Conservation (phyloP, 2,113 vertebrate species). For the Thamnaconus septentrionalis region DNA sequence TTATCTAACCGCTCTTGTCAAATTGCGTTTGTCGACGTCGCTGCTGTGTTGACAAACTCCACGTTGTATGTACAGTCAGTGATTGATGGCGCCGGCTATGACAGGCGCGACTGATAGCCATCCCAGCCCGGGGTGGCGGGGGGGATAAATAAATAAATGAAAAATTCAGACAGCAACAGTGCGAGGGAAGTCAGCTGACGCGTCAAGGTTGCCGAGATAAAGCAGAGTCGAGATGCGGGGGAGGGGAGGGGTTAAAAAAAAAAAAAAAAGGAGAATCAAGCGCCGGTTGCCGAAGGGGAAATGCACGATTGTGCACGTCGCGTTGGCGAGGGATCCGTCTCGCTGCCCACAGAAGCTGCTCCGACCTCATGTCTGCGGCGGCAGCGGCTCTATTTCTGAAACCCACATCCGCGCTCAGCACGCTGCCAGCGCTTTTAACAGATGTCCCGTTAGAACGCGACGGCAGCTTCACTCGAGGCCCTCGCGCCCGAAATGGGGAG, state of each 20-base stretch:
- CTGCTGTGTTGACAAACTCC: constrained; percentile 44
- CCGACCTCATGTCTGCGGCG: neutral
- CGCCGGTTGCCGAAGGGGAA: neutral
- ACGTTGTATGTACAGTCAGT: constrained; percentile 35
- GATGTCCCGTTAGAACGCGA: constrained; percentile 50
- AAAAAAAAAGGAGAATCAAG: neutral
- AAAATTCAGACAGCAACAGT: too few species aligned
- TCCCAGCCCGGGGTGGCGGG: constrained; percentile 20
- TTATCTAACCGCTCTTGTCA: constrained; percentile 26
- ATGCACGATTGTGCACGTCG: neutral
- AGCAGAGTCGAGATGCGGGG: neutral
- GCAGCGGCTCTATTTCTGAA: constrained; percentile 15
- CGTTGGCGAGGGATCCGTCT: constrained; percentile 12
- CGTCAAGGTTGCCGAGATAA: neutral
- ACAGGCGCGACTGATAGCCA: constrained; percentile 23
- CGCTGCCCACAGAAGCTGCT: constrained; percentile 11
- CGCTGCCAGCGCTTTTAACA: constrained; percentile 49
- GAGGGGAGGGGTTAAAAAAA: too few species aligned
- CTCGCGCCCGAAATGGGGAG: constrained; percentile 42
- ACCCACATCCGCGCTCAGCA: constrained; percentile 31
- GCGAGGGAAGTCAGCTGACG: neutral
- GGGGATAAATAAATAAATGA: neutral
- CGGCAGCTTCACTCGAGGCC: constrained; percentile 45
- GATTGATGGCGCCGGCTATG: constrained; percentile 31
- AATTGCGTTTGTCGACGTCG: constrained; percentile 26